These are phyloP conservation scores for Dermatemys mawii DNA, from an alignment of 2,113 vertebrate genomes.

Conservation along the genomic window DNA sequence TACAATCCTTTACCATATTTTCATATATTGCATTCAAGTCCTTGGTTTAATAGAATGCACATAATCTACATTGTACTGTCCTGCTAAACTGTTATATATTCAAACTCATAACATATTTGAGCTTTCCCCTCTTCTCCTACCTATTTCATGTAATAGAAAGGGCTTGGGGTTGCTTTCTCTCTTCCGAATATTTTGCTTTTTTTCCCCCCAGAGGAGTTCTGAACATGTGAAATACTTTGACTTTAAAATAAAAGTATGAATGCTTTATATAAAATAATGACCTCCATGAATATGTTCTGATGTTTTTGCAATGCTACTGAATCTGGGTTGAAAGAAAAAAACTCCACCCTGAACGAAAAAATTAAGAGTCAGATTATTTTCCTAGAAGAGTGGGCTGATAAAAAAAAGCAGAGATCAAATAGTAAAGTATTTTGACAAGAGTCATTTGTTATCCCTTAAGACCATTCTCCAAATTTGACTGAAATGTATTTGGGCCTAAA, in stretches of 20 bases:
- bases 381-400: not conserved
- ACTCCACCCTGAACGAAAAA: not conserved
- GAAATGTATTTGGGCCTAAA: not conserved
- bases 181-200: not conserved
- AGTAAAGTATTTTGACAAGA: not conserved
- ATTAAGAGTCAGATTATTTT: not conserved
- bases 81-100: not conserved
- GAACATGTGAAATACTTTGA: not conserved
- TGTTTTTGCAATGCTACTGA: not conserved
- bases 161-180: rapidly evolving
- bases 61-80: not conserved
- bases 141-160: not conserved
- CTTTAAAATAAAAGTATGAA: not conserved
- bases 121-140: not conserved
- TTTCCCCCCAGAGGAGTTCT: too few species aligned
- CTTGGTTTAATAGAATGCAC: not conserved
- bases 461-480: not conserved
- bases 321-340: not conserved
- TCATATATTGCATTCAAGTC: not conserved
- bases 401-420: not conserved
- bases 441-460: not conserved
- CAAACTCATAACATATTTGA: not conserved
- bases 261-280: not conserved
- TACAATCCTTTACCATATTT: not conserved
- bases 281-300: not conserved